These are phyloP conservation scores for Olivierus martensii DNA, from an alignment of 1,140 invertebrate species.

Conservation along the genomic window DNA sequence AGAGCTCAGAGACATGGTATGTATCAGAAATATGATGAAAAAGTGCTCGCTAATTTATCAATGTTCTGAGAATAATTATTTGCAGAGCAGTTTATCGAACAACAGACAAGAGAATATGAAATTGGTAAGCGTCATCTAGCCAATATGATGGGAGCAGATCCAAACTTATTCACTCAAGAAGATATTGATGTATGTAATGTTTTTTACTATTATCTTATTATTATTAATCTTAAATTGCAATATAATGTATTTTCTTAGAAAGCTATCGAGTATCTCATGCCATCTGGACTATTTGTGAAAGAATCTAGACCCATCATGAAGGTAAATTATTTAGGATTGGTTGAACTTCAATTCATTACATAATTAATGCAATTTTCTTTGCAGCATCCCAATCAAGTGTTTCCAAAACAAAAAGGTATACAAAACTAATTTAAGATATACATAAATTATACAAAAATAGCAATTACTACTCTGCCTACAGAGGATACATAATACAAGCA, in stretches of 20 bases:
- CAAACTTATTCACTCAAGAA: constrained; percentile 67
- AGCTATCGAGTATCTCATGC: constrained; percentile 81
- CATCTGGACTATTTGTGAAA: constrained; percentile 71
- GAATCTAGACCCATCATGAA: constrained; percentile 72
- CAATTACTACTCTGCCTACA: not conserved
- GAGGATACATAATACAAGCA: no score
- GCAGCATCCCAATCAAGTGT: constrained; percentile 60
- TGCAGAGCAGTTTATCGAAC: no score
- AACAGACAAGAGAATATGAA: constrained; percentile 48
- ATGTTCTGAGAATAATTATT: no score
- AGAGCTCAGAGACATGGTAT: constrained; percentile 57
- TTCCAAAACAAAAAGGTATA: constrained; percentile 44
- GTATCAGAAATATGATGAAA: constrained; percentile 18
- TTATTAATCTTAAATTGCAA: no score
- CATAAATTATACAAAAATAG: constrained; percentile 24
- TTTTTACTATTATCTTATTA: constrained; percentile 10
- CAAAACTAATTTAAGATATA: constrained; percentile 31
- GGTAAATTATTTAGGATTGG: constrained; percentile 8
- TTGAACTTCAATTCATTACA: not conserved
- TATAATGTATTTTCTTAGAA: no score
- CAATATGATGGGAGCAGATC: constrained; percentile 95
- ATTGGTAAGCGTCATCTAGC: constrained; percentile 89
- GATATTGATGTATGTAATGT: constrained; percentile 59
- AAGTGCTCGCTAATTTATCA: no score
- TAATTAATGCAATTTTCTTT: constrained; percentile 7